Percentiles rank a stretch among this genome's conserved stretches.
Conservation (phyloP, 37 sponge, comb jelly and placozoan species). For the Geodia barretti region DNA sequence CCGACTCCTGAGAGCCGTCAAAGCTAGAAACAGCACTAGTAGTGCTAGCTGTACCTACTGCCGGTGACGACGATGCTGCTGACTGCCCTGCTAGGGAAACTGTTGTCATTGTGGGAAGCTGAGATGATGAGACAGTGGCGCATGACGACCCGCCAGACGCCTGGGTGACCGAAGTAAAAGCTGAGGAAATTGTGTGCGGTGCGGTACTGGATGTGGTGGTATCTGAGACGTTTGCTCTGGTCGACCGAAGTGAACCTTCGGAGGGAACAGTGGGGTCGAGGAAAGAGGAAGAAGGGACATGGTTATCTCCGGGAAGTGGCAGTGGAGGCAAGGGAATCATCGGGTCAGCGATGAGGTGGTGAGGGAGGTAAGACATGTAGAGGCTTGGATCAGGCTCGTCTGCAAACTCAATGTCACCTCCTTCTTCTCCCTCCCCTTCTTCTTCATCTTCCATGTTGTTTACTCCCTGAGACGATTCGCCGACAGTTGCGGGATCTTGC, state of each 20-base stretch:
- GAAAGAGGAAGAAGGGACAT: neutral
- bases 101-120: no score
- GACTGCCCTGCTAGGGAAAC: neutral
- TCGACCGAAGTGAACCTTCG: no score
- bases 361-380: no score
- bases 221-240: no score
- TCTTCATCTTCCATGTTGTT: neutral
- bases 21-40: slow-evolving; percentile 23
- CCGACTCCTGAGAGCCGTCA: slow-evolving; percentile 77
- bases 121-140: neutral
- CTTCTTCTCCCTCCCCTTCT: neutral
- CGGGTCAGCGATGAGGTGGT: no score
- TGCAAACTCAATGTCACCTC: no score
- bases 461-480: neutral
- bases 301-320: neutral
- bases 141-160: no score
- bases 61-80: neutral
- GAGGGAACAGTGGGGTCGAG: neutral
- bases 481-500: no score
- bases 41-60: no score
- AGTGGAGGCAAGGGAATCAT: neutral
- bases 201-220: no score
- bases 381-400: no score
- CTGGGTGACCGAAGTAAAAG: no score
- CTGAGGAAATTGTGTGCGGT: neutral